A percentile compares a stretch with the other conserved stretches of the same genome.
These are phyloP conservation scores for Ailurus styani DNA, from an alignment of 2,113 vertebrate species.

Conservation along the genomic window DNA sequence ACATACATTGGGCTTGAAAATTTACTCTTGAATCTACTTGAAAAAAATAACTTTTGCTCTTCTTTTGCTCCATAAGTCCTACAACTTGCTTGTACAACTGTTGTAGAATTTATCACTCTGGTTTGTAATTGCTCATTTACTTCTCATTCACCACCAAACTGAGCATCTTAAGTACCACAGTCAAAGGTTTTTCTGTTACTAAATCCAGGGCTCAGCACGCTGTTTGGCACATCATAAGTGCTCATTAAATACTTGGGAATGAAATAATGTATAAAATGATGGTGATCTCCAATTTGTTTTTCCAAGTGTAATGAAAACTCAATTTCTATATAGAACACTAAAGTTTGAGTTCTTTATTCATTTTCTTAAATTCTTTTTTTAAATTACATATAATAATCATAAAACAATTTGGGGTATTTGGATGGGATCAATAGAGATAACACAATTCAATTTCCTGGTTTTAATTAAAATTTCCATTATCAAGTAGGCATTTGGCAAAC, in stretches of 20 bases:
- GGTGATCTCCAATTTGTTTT: neutral
- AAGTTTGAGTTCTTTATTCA: neutral
- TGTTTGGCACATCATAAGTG: neutral
- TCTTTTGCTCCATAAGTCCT: neutral
- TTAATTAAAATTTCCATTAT: conserved; percentile 53
- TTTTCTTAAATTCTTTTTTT: neutral
- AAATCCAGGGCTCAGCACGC: neutral
- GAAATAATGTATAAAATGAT: neutral
- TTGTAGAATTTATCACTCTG: neutral
- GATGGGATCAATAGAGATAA: neutral
- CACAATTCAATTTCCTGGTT: conserved; percentile 5
- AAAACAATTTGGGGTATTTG: neutral
- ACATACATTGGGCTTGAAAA: neutral
- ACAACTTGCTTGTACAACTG: neutral
- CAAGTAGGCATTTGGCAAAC: conserved; percentile 13
- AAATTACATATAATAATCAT: neutral
- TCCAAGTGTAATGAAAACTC: neutral
- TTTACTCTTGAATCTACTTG: neutral
- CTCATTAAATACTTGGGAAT: neutral
- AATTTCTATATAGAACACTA: neutral
- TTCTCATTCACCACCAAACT: neutral
- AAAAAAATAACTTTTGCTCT: neutral
- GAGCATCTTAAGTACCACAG: neutral
- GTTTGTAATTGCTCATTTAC: neutral
- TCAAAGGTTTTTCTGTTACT: neutral